phyloP scores from a whole-genome alignment of 2,888 invertebrate genomes.

The Acholoe squamosa region DNA sequence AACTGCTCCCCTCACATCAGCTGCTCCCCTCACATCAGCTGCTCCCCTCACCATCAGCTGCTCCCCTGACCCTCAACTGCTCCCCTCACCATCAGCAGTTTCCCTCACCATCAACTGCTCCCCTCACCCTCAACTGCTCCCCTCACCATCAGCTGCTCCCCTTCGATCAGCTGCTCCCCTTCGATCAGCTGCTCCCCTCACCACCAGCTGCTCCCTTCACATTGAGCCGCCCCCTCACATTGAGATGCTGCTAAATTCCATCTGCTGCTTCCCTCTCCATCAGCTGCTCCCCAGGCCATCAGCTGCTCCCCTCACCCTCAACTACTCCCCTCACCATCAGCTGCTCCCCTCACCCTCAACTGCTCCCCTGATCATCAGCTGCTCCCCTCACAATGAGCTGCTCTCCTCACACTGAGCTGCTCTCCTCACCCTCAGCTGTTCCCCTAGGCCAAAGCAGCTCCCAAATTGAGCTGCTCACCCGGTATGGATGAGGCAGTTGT shows the following conservation, averaged over 20 bases:
- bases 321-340: not conserved
- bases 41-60: too few relatives aligned
- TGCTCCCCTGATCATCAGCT: not conserved
- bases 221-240: not conserved
- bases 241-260: not conserved
- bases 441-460: not conserved
- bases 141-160: not conserved
- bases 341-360: too few relatives aligned
- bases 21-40: too few relatives aligned
- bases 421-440: too few relatives aligned
- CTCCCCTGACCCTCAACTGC: too few relatives aligned
- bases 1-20: too few relatives aligned
- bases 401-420: not conserved
- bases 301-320: too few relatives aligned
- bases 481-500: not conserved
- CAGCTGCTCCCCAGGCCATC: not conserved
- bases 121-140: not conserved
- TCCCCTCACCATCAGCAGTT: too few relatives aligned
- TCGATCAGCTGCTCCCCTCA: too few relatives aligned
- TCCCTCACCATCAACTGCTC: too few relatives aligned
- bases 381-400: not conserved
- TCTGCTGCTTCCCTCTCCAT: not conserved
- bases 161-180: not conserved
- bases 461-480: not conserved
- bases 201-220: not conserved